Evolutionary conservation across 30 jellyfish, hydroid and myxozoan species (phyloP), one percentile per base, ranked within the genome.

Genomic region (Catostylus mosaicus): DNA sequence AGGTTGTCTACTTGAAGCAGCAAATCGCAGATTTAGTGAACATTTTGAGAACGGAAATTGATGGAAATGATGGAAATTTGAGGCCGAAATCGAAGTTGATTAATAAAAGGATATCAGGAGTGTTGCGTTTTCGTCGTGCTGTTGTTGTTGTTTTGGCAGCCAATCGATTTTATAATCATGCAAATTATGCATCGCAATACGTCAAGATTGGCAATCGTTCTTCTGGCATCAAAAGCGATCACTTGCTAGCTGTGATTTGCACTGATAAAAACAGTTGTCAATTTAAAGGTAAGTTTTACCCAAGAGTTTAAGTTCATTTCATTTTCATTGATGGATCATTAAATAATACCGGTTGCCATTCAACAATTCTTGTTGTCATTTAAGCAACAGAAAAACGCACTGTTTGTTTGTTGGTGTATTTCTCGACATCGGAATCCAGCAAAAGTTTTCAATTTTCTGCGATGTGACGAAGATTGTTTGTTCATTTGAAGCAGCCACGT

Each of bases 141-240:
- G 97, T 90, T 45, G 51, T 90, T 34, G 95, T 78, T 0, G 89
- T 90, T 50, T 46, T 90, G 48, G 95, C 90, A 4, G 72, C 63
- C 9, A 90, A 88, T 38, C 40, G 97, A 63, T 59, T 88, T 47
- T 20, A 33, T 27, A 52, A 48, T 9, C 84, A 77, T 38, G 88
- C 88, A 16, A 11, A 31, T 11, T 77, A 23, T 77, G 76, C 65
- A 43, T 20, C 51, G 1, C 79, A n/a, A 26, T 27, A 57, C 30
- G 16, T 77, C 47, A 77, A 57, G 3, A 34, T 77, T 1, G 61
- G 56, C 5, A 36, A 36, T 3, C 18, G 37, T 24, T 8, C 63
- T 3, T 27, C 68, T 38, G 78, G 50, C 10, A 22, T 57, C 1
- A 40, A 45, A 45, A 56, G 76, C 11, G 67, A 43, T 59, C 7